Percentiles rank a stretch among this genome's conserved stretches.
Conservation (phyloP, 2,888 invertebrate species). For the Cabera pusaria region DNA sequence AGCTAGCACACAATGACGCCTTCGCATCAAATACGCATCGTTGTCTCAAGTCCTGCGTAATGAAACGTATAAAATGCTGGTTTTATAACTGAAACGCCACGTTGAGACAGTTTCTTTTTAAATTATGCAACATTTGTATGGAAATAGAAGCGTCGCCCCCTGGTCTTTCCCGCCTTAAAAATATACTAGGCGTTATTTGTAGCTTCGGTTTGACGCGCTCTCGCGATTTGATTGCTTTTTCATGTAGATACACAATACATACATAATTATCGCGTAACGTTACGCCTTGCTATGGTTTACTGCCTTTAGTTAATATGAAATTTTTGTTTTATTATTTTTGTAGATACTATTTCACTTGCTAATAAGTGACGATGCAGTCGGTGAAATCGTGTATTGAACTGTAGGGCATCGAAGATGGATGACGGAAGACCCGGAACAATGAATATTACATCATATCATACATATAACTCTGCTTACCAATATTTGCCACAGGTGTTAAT, state of each 20-base stretch:
- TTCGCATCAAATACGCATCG: slow-evolving; percentile 10
- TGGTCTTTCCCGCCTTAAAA: slow-evolving; percentile 60
- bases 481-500: too few relatives aligned
- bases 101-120: slow-evolving; percentile 59
- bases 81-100: slow-evolving; percentile 58
- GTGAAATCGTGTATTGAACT: too few relatives aligned
- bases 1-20: slow-evolving; percentile 3
- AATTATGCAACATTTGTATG: slow-evolving; percentile 82
- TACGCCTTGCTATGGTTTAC: slow-evolving; percentile 22
- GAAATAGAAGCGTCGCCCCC: slow-evolving; percentile 69
- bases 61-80: slow-evolving; percentile 53
- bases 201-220: slow-evolving; percentile 66
- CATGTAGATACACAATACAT: slow-evolving; percentile 62
- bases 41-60: slow-evolving; percentile 21
- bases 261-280: slow-evolving; percentile 42
- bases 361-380: too few relatives aligned
- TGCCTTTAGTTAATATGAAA: slow-evolving; percentile 11
- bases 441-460: too few relatives aligned
- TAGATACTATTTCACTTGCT: too few relatives aligned
- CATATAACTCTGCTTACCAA: too few relatives aligned
- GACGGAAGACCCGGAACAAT: too few relatives aligned
- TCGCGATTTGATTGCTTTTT: slow-evolving; percentile 77
- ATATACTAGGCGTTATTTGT: slow-evolving; percentile 71
- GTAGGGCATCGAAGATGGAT: too few relatives aligned
- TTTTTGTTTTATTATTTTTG: too few relatives aligned